These are phyloP conservation scores for Furcifer pardalis DNA, from an alignment of 2,797 vertebrate genomes.

Conservation along the genomic window DNA sequence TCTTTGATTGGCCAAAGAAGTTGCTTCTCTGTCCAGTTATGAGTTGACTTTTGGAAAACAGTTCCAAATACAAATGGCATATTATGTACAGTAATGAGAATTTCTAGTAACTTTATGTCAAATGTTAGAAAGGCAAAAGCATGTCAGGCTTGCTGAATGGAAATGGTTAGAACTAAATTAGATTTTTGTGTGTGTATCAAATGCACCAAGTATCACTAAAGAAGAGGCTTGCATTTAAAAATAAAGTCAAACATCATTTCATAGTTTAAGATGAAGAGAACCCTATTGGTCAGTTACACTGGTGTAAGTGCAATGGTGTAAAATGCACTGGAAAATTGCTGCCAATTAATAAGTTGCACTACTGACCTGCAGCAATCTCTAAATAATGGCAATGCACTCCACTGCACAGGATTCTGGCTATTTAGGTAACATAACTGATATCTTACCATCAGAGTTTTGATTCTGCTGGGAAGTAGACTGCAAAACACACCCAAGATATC, in stretches of 20 bases:
- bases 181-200: background rate
- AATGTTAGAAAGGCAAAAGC: background rate
- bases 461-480: conserved; percentile 63
- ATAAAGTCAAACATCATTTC: background rate
- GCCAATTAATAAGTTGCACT: too few relatives aligned
- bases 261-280: too few relatives aligned
- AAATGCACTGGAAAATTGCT: too few relatives aligned
- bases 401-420: background rate
- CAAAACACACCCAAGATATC: conserved; percentile 43
- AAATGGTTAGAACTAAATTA: background rate
- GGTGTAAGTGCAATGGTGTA: too few relatives aligned
- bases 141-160: background rate
- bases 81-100: too few relatives aligned
- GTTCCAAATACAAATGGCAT: background rate
- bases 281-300: too few relatives aligned
- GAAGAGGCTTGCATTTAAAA: background rate
- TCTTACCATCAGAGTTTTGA: conserved; percentile 74
- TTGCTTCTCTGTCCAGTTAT: background rate
- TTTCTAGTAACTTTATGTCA: background rate
- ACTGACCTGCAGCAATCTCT: too few relatives aligned
- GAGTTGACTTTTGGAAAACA: background rate
- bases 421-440: background rate
- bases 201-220: background rate
- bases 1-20: background rate
- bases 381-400: too few relatives aligned